Base-by-base conservation (phyloP, 2,113 vertebrate genomes). In the Tenrec ecaudatus region DNA sequence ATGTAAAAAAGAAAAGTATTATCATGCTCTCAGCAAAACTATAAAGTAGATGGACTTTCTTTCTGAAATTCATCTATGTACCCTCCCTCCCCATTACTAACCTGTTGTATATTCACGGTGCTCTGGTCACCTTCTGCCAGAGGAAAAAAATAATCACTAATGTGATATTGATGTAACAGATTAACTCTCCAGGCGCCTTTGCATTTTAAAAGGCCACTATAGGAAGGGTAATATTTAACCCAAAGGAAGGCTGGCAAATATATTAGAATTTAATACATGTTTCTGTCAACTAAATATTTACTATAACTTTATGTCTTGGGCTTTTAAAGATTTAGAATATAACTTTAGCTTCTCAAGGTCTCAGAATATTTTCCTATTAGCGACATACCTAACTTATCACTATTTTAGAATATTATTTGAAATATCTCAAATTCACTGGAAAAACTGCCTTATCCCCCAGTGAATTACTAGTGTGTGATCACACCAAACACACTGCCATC, bases 171-270 rank as follows among this genome's bases (percentile, higher is more conserved):
- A 64, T 47, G 71, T 15, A 82, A 83, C 43, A 31, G 64, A 86
- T 86, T 86, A 95, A 69, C 58, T 83, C 43, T 79, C 9, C 25
- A 86, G 38, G 69, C 17, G 11, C 1, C 75, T 89, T 91, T 92
- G 12, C 43, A 86, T 91, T 92, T 94, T 88, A 88, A 83, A 95
- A 96, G n/a, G 9, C 15, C n/a, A 86, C 27, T 4, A 43, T 15
- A 64, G 19, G 79, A 88, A 88, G 22, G 23, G 33, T 2, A 31
- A 38, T 76, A 83, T 82, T 91, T 76, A 83, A 80, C 31, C 57
- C 27, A 68, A 90, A 79, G 25, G 38, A 27, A 5, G 20, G 1
- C 12, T 86, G 78, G 36, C 53, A 88, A 82, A 82, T 85, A 75
- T 58, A 15, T 25, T 82, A 6, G 82, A 78, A 1, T 90, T 90